These are phyloP conservation scores for Lamellibrachia luymesi DNA, from an alignment of 1,140 invertebrate species.

Conservation along the genomic window DNA sequence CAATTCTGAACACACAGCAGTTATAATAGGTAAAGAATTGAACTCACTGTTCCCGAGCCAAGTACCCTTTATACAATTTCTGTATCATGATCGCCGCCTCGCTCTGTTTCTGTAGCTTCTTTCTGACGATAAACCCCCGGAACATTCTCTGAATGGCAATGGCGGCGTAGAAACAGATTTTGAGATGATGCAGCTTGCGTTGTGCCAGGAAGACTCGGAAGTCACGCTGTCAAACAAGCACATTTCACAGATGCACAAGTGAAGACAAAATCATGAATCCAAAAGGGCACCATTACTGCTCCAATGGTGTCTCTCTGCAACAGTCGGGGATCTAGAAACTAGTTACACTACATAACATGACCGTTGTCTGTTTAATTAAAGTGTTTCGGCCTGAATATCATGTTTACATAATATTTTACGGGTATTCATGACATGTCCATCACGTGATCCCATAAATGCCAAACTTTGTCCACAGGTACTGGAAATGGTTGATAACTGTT, in stretches of 20 bases:
- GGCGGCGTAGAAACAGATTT: constrained; percentile 64
- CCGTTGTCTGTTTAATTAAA: too few relatives aligned
- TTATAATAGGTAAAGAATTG: neutral
- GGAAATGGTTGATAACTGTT: too few relatives aligned
- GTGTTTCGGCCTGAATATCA: too few relatives aligned
- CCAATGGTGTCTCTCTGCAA: too few relatives aligned
- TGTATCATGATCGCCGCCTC: constrained; percentile 69
- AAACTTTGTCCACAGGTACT: too few relatives aligned
- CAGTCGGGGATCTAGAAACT: too few relatives aligned
- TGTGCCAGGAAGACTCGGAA: constrained; percentile 67
- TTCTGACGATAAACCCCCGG: constrained; percentile 67
- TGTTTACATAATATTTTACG: too few relatives aligned
- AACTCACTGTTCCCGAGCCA: constrained; percentile 60
- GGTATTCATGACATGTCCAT: too few relatives aligned
- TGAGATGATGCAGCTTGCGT: constrained; percentile 44
- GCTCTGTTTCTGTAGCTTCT: constrained; percentile 66
- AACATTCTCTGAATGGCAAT: constrained; percentile 75
- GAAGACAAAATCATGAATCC: constrained; percentile 2
- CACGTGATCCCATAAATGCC: too few relatives aligned
- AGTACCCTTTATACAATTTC: constrained; percentile 68
- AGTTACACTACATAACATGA: too few relatives aligned
- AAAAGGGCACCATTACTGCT: too few relatives aligned
- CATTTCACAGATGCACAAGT: neutral
- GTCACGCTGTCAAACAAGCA: constrained; percentile 57
- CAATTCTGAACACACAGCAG: neutral